phyloP scores from a whole-genome alignment of 1,140 invertebrate genomes.

The Macrotrachela quadricornifera region DNA sequence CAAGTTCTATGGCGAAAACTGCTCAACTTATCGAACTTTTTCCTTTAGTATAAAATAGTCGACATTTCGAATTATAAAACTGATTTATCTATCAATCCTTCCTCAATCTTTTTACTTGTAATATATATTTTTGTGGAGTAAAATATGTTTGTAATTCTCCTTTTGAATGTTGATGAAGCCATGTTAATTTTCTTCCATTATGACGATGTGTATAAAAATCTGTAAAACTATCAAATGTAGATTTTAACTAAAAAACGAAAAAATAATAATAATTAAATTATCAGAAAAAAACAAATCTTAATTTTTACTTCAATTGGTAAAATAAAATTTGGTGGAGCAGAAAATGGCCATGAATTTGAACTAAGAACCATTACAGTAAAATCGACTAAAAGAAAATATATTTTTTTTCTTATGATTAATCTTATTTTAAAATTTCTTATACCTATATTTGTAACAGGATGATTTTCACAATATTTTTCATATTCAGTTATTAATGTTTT shows the following conservation, averaged over 20 bases:
- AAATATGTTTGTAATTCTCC: slow-evolving; percentile 88
- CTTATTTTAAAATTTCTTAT: too few species aligned
- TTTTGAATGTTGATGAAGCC: slow-evolving; percentile 93
- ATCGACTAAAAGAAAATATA: slow-evolving; percentile 8
- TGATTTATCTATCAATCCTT: slow-evolving; percentile 6
- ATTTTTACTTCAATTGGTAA: slow-evolving; percentile 65
- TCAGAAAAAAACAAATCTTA: background rate
- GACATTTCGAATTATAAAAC: too few species aligned
- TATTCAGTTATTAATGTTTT: slow-evolving; percentile 91
- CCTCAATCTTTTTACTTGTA: slow-evolving; percentile 33
- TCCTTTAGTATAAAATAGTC: too few species aligned
- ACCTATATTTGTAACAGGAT: too few species aligned
- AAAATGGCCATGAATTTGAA: slow-evolving; percentile 92
- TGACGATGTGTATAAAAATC: slow-evolving; percentile 83
- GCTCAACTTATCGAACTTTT: too few species aligned
- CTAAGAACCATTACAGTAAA: slow-evolving; percentile 46
- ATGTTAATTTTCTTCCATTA: slow-evolving; percentile 85
- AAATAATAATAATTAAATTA: background rate
- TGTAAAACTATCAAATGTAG: slow-evolving; percentile 52
- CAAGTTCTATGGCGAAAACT: too few species aligned
- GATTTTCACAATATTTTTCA: slow-evolving; percentile 37
- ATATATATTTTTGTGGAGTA: slow-evolving; percentile 45
- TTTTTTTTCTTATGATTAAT: slow-evolving; percentile 33
- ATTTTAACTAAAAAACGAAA: slow-evolving; percentile 54
- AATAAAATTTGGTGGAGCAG: slow-evolving; percentile 68